Conservation (phyloP, 2,113 vertebrate species). For the Motacilla alba region DNA sequence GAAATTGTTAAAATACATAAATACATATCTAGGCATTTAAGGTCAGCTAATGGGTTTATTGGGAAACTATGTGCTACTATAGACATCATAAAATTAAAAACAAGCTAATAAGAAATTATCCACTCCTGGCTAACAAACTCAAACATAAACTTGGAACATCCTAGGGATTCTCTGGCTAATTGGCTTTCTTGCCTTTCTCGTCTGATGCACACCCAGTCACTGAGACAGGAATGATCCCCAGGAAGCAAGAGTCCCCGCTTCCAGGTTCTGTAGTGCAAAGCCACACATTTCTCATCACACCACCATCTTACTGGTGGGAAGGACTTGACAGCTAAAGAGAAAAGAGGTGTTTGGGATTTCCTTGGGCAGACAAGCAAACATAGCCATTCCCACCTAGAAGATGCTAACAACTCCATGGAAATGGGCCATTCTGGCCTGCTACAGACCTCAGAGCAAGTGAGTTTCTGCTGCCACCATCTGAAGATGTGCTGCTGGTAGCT, state of each 20-base stretch:
- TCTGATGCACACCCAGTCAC: not conserved
- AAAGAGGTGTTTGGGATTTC: not conserved
- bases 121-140: not conserved
- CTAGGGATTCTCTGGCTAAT: not conserved
- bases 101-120: not conserved
- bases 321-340: not conserved
- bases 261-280: not conserved
- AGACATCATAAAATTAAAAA: not conserved
- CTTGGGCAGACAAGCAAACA: not conserved
- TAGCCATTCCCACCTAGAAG: not conserved
- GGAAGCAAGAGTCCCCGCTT: rapidly evolving
- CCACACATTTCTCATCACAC: not conserved
- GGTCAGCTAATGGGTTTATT: not conserved
- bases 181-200: not conserved
- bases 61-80: not conserved
- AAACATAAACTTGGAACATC: not conserved
- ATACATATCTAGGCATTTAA: not conserved
- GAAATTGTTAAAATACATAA: not conserved
- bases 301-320: not conserved
- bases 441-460: not conserved
- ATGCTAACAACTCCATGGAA: not conserved
- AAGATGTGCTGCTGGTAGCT: not conserved
- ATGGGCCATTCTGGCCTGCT: not conserved
- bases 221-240: not conserved
- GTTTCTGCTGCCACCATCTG: not conserved